Conservation (phyloP, 1,140 invertebrate genomes). For the Cecropterus lyciades region DNA sequence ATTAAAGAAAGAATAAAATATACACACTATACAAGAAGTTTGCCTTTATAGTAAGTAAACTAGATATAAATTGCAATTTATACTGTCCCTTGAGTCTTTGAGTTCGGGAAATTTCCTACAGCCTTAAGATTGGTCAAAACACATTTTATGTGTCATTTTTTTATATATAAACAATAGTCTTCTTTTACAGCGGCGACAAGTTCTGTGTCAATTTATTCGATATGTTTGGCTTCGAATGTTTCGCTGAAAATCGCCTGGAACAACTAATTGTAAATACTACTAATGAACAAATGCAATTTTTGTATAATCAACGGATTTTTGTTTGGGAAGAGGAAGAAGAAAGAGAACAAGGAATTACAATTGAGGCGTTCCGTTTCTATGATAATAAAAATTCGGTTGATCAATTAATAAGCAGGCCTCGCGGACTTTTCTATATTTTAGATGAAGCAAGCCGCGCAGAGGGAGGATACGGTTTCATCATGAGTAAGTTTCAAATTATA, state of each 20-base stretch:
- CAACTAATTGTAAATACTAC: slow-evolving; percentile 95
- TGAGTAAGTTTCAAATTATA: slow-evolving; percentile 63
- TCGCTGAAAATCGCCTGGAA: slow-evolving; percentile 92
- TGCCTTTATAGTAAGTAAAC: too few relatives aligned
- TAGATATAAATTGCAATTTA: too few relatives aligned
- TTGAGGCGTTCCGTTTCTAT: slow-evolving; percentile 90
- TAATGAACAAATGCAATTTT: slow-evolving; percentile 95
- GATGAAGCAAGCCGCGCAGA: slow-evolving; percentile 93
- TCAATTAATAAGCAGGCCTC: slow-evolving; percentile 92
- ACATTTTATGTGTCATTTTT: too few relatives aligned
- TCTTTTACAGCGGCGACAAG: slow-evolving; percentile 91
- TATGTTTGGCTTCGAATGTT: slow-evolving; percentile 96
- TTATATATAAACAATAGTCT: too few relatives aligned
- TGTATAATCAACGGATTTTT: slow-evolving; percentile 95
- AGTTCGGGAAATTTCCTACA: too few relatives aligned
- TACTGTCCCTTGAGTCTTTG: too few relatives aligned
- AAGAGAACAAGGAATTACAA: slow-evolving; percentile 92
- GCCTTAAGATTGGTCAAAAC: too few relatives aligned
- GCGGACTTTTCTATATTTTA: slow-evolving; percentile 93
- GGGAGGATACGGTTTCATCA: slow-evolving; percentile 84
- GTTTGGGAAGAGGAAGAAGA: slow-evolving; percentile 96
- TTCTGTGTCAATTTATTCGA: slow-evolving; percentile 92
- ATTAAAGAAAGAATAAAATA: too few relatives aligned
- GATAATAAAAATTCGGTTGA: slow-evolving; percentile 95
- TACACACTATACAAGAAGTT: too few relatives aligned